Conservation (phyloP, 2,113 vertebrate genomes). For the Silurus asotus region DNA sequence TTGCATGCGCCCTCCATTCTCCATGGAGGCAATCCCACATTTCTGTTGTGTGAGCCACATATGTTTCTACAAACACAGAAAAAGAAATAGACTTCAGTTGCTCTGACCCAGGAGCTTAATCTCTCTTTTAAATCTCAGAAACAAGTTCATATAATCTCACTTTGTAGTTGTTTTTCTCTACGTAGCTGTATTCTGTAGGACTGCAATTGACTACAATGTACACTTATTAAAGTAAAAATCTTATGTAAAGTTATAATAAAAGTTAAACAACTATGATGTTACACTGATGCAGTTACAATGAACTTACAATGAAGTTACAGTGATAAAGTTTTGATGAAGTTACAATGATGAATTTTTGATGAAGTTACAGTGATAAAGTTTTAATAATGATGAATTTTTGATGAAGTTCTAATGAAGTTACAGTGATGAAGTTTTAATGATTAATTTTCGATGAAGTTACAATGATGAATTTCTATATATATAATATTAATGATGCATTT, state of each 20-base stretch:
- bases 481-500: too few relatives aligned
- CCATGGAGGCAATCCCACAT: background rate
- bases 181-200: background rate
- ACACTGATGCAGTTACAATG: background rate
- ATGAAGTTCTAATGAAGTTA: background rate
- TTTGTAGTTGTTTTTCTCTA: background rate
- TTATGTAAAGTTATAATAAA: background rate
- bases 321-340: background rate
- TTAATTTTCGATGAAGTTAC: too few relatives aligned
- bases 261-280: background rate
- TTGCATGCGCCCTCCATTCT: background rate
- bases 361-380: background rate
- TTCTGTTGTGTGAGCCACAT: background rate
- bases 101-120: background rate
- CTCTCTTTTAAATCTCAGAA: too few relatives aligned
- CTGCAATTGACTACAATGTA: too few relatives aligned
- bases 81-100: too few relatives aligned
- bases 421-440: background rate
- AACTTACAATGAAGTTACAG: background rate
- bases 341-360: background rate
- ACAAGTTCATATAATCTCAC: too few relatives aligned
- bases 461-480: too few relatives aligned
- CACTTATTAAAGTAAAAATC: too few relatives aligned
- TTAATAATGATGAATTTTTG: background rate
- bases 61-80: background rate